These are phyloP conservation scores for Phataginus tricuspis DNA, from an alignment of 2,797 vertebrate species.

Conservation along the genomic window DNA sequence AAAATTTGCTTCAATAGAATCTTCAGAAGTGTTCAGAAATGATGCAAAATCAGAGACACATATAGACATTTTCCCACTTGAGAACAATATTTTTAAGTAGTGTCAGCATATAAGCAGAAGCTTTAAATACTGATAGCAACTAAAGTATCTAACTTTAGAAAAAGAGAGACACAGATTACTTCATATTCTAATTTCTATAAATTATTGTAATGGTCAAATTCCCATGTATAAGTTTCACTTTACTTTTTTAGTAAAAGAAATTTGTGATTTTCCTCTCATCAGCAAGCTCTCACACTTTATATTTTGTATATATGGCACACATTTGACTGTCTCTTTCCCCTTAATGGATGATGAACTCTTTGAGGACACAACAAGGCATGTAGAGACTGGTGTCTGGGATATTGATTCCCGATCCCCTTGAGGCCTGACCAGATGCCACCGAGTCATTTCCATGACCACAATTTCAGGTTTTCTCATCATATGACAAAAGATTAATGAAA, in stretches of 20 bases:
- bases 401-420: fast-evolving
- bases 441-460: background rate
- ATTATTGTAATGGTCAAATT: background rate
- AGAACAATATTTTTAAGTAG: background rate
- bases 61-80: background rate
- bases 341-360: background rate
- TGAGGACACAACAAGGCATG: background rate
- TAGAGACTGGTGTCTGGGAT: background rate
- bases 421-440: background rate
- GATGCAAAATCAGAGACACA: background rate
- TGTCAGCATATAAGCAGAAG: background rate
- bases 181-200: background rate
- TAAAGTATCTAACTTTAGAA: background rate
- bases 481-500: background rate
- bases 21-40: background rate
- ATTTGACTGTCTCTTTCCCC: background rate
- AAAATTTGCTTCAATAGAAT: background rate
- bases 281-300: background rate
- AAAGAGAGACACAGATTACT: background rate
- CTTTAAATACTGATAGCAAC: background rate
- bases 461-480: background rate
- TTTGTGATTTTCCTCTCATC: background rate
- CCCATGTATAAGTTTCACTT: background rate
- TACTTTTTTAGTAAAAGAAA: background rate
- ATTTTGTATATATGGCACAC: too few species aligned